Conservation (phyloP, 2,113 vertebrate genomes). For the human (Homo sapiens) region DNA sequence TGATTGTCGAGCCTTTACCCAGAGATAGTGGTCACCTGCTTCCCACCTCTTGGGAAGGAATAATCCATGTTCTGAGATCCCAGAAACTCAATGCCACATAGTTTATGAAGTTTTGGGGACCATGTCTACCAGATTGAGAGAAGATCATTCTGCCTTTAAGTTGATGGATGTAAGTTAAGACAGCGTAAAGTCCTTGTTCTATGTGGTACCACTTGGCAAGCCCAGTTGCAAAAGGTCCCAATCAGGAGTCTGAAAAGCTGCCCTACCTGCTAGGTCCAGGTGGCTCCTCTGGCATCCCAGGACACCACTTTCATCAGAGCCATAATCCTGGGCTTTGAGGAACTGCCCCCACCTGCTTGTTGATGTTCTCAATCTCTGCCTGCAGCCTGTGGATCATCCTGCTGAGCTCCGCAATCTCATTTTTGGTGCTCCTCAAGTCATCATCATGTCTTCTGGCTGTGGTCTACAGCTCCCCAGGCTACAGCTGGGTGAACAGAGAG, state of each 20-base stretch:
- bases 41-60: neutral
- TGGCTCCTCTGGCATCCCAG: no score
- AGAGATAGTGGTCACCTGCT: neutral
- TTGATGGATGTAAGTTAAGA: no score
- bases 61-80: neutral
- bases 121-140: neutral
- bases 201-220: neutral
- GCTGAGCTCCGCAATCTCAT: no score
- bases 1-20: neutral
- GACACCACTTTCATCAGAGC: neutral
- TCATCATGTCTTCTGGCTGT: no score
- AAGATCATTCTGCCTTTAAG: neutral
- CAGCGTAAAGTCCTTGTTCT: neutral
- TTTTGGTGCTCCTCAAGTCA: no score
- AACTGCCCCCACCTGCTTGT: conserved; percentile 72
- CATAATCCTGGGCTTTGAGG: neutral
- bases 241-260: neutral
- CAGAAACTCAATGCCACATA: neutral
- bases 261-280: neutral
- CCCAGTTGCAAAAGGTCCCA: neutral
- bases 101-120: neutral
- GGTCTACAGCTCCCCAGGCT: no score
- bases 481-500: no score
- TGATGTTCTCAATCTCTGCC: no score
- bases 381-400: no score